Evolutionary conservation across 2,797 vertebrate genomes (phyloP).

Genomic region (Rhabdophis nuchalis): DNA sequence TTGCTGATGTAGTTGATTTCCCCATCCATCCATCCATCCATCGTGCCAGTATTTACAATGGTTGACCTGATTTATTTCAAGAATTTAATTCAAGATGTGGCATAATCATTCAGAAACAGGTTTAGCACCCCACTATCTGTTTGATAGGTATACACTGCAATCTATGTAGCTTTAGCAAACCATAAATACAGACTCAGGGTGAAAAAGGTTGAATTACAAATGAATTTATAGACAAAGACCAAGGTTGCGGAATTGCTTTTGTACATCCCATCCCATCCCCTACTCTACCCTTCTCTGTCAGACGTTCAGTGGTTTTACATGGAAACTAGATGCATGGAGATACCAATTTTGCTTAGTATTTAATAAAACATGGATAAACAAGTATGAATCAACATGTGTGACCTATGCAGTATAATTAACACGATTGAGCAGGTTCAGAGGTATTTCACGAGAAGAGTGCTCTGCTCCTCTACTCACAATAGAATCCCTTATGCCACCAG

Average conservation of each 20-base stretch:
- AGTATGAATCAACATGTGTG: neutral
- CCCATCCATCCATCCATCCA: slow-evolving; percentile 52
- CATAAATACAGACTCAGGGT: slow-evolving; percentile 23
- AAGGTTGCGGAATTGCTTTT: neutral
- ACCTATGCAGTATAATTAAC: neutral
- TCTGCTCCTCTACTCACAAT: too few relatives aligned
- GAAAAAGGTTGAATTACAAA: rapidly evolving
- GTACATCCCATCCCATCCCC: neutral
- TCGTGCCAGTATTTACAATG: slow-evolving; percentile 43
- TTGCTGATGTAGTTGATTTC: slow-evolving; percentile 58
- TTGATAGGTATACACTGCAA: slow-evolving; percentile 19
- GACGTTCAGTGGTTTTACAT: neutral
- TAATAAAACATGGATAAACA: neutral
- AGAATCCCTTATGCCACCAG: too few relatives aligned
- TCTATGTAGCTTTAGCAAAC: neutral
- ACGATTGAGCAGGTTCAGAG: too few relatives aligned
- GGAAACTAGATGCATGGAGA: neutral
- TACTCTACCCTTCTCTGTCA: neutral
- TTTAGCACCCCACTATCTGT: neutral
- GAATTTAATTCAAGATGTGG: slow-evolving; percentile 28
- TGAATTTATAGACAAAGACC: neutral
- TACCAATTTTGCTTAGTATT: neutral
- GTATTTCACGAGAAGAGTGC: too few relatives aligned
- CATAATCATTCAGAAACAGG: slow-evolving; percentile 28
- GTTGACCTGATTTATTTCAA: slow-evolving; percentile 44